Evolutionary conservation across 2,888 invertebrate species (phyloP).

Genomic region (Spialia ferax): DNA sequence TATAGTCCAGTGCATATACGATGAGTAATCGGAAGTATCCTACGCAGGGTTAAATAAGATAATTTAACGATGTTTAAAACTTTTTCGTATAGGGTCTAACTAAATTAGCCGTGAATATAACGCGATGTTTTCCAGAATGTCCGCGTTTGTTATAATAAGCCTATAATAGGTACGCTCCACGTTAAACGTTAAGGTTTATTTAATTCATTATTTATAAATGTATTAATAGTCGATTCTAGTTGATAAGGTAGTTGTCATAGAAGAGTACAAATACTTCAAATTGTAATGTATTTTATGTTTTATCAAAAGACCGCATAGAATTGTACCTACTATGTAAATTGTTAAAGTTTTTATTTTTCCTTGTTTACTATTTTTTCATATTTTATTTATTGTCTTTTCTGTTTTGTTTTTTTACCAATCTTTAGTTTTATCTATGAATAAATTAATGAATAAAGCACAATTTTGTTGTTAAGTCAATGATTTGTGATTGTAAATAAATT

Average conservation of each 20-base stretch:
- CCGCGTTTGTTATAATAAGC: conserved; percentile 5
- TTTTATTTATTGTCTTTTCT: conserved; percentile 64
- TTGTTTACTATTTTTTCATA: conserved; percentile 48
- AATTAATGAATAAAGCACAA: conserved; percentile 76
- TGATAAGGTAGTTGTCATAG: conserved; percentile 64
- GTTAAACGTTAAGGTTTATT: conserved; percentile 41
- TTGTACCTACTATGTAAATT: conserved; percentile 52
- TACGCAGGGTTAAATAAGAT: conserved; percentile 42
- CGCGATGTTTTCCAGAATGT: background rate
- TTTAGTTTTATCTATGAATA: conserved; percentile 57
- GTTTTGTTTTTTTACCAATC: conserved; percentile 55
- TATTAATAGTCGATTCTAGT: conserved; percentile 56
- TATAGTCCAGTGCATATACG: conserved; percentile 37
- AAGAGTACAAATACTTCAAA: conserved; percentile 64
- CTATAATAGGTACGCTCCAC: conserved; percentile 38
- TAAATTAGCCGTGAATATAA: conserved; percentile 8
- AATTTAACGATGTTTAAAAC: conserved; percentile 20
- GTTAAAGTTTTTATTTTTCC: conserved; percentile 52
- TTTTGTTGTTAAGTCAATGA: conserved; percentile 78
- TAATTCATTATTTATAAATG: conserved; percentile 32
- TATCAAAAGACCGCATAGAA: conserved; percentile 58
- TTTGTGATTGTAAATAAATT: conserved; percentile 79
- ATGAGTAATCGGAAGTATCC: conserved; percentile 30
- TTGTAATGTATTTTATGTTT: conserved; percentile 49
- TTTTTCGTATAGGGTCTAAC: conserved; percentile 25